Evolutionary conservation across 2,113 vertebrate species (phyloP), one percentile per base, ranked within the genome.

Genomic region (Microcebus lehilahytsara): DNA sequence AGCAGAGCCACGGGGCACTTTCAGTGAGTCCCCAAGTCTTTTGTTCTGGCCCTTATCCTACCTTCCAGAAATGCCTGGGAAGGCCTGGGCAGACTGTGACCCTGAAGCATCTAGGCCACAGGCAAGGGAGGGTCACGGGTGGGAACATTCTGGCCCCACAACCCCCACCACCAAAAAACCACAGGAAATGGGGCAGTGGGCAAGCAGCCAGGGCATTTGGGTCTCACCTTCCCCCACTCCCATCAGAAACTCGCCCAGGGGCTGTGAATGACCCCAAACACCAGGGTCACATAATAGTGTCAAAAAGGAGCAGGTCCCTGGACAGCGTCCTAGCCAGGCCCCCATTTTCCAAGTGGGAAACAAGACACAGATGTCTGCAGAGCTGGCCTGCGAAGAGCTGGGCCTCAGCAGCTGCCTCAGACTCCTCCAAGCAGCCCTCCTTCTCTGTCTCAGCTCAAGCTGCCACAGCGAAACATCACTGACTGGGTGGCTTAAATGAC

Each of bases 111-210:
- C n/a, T 80, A 88, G 60, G 23, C 53, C 91, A 42, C 58, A 42
- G 49, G 22, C 8, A 37, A 8, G 20, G 25, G 34, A 60, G 10
- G 40, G 49, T 69, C 67, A 77, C 51, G 16, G n/a, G 11, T 2
- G 14, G 67, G 49, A 66, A 49, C 49, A 51, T 32, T 3, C 49
- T 78, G 49, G 12, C 37, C 7, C 49, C 12, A 0, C 34, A 23
- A 27, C 6, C 9, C 37, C 46, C 11, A 46, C 30, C 25, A 1
- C 10, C 51, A 6, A 64, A n/a, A 2, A 81, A 19, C n/a, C 37
- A 42, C 58, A 14, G 62, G 32, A 85, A 34, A 0, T 1, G 5
- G 30, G 37, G 0, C 1, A 9, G 17, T n/a, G 3, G 17, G 20
- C 17, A 66, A 77, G 10, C 20, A 20, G 25, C 2, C 0, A 5